Evolutionary conservation across 1,140 invertebrate species (phyloP).

Genomic region (Gerris buenoi): DNA sequence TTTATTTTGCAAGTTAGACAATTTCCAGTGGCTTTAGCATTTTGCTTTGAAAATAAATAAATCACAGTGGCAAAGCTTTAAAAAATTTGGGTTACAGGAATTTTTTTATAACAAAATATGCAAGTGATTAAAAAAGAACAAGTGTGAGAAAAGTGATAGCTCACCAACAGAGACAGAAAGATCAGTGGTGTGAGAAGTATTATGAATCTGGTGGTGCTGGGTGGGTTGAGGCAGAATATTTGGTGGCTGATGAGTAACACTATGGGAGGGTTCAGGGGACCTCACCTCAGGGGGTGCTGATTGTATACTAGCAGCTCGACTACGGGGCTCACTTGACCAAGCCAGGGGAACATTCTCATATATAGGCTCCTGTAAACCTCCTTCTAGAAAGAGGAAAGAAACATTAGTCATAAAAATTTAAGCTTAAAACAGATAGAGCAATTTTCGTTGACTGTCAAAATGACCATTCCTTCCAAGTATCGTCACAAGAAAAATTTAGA

Average conservation of each 20-base stretch:
- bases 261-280: slow-evolving; percentile 1
- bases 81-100: too few species aligned
- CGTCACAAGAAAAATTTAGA: too few species aligned
- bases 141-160: not conserved
- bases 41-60: too few species aligned
- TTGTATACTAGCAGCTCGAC: slow-evolving; percentile 46
- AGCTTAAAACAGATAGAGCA: too few species aligned
- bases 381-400: not conserved
- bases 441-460: too few species aligned
- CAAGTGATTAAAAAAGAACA: not conserved
- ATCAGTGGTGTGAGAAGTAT: not conserved
- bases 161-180: slow-evolving; percentile 6
- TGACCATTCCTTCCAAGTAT: too few species aligned
- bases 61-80: too few species aligned
- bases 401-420: too few species aligned
- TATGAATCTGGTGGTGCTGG: not conserved
- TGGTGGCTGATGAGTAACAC: not conserved
- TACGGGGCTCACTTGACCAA: slow-evolving; percentile 32
- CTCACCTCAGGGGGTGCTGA: slow-evolving; percentile 44
- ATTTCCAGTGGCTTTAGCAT: too few species aligned
- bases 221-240: not conserved
- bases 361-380: slow-evolving; percentile 47
- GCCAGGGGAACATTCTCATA: slow-evolving; percentile 57
- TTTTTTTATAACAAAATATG: too few species aligned
- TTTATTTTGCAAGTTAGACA: too few species aligned